phyloP scores from a whole-genome alignment of 2,797 vertebrate genomes.

The Gymnopithys bicolor region DNA sequence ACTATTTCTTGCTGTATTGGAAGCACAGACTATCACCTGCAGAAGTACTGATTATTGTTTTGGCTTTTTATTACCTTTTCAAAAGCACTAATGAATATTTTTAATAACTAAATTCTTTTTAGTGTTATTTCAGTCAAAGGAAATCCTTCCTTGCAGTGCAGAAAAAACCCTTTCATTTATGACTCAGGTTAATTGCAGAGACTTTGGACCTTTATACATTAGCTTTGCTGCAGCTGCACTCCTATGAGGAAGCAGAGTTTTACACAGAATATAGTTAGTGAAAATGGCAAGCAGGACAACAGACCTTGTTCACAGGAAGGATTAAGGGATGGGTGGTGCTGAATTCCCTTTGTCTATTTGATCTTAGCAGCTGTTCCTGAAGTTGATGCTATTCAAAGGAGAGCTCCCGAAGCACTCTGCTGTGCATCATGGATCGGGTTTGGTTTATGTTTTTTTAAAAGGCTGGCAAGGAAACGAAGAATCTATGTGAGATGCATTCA shows the following conservation, averaged over 20 bases:
- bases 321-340: conserved; percentile 39
- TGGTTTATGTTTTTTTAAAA: background rate
- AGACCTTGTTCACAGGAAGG: background rate
- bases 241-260: background rate
- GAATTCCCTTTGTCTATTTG: conserved; percentile 68
- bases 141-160: background rate
- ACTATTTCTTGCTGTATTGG: background rate
- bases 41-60: background rate
- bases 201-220: background rate
- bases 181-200: background rate
- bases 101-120: background rate
- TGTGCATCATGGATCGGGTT: background rate
- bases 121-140: background rate
- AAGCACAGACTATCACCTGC: background rate
- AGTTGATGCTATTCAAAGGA: conserved; percentile 62
- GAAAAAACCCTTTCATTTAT: background rate
- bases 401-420: conserved; percentile 55
- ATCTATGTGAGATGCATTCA: background rate
- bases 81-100: background rate
- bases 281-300: background rate
- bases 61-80: background rate
- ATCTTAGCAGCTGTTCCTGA: conserved; percentile 77
- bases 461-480: background rate
- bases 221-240: background rate
- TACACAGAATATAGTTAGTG: background rate